Percentiles rank a stretch among this genome's conserved stretches.
These are phyloP conservation scores for Talpa occidentalis DNA, from an alignment of 2,113 vertebrate species.

Conservation along the genomic window DNA sequence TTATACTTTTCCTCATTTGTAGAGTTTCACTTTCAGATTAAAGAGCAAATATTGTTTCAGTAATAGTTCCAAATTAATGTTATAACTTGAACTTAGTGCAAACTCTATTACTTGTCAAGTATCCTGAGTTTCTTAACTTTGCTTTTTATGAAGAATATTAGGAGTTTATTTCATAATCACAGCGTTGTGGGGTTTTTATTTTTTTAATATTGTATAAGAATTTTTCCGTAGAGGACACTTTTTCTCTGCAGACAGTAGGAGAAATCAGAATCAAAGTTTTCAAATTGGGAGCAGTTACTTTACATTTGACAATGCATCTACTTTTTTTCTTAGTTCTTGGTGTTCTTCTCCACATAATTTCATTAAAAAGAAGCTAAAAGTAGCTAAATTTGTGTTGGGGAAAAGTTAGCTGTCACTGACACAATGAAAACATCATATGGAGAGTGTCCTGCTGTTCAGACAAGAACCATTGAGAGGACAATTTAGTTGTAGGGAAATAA, in stretches of 20 bases:
- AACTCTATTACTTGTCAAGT: not conserved
- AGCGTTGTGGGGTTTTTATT: not conserved
- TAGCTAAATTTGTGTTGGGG: not conserved
- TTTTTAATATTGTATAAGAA: not conserved
- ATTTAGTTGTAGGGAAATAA: not conserved
- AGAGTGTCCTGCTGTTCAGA: not conserved
- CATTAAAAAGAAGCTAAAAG: not conserved
- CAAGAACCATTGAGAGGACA: not conserved
- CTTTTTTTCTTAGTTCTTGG: not conserved
- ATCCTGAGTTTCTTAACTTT: constrained; percentile 19
- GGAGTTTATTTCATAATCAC: not conserved
- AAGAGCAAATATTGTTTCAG: not conserved
- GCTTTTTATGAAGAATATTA: not conserved
- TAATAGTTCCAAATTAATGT: not conserved
- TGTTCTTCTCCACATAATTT: not conserved
- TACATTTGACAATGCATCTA: not conserved
- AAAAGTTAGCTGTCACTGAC: not conserved
- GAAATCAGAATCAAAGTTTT: not conserved
- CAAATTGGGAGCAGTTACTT: not conserved
- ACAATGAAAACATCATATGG: not conserved
- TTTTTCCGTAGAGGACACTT: not conserved
- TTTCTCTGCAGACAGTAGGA: not conserved
- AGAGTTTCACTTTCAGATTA: not conserved
- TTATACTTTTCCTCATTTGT: not conserved
- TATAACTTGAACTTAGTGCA: not conserved